Evolutionary conservation across 23 tunicate genomes (phyloP).

Genomic region (Styela clava): DNA sequence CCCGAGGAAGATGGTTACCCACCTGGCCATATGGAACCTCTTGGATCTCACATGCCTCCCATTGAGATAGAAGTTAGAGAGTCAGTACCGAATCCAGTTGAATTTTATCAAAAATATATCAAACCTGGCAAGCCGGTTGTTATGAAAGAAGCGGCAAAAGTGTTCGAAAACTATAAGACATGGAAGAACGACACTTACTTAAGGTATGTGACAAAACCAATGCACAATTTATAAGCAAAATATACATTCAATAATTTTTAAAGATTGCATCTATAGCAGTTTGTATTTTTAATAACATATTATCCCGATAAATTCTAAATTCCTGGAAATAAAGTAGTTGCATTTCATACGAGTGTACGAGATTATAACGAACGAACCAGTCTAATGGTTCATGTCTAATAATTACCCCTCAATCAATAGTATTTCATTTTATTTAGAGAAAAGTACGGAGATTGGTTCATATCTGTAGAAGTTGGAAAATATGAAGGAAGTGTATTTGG

Average conservation of each 20-base stretch:
- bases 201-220: neutral
- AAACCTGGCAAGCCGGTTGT: neutral
- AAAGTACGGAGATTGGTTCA: slow-evolving; percentile 32
- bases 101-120: neutral
- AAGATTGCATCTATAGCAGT: too few relatives aligned
- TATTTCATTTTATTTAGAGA: too few relatives aligned
- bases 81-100: neutral
- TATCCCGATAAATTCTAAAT: too few relatives aligned
- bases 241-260: too few relatives aligned
- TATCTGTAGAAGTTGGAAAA: slow-evolving; percentile 28
- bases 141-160: neutral
- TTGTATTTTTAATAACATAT: too few relatives aligned
- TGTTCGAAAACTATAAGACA: neutral
- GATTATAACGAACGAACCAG: too few relatives aligned
- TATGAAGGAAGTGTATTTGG: slow-evolving; percentile 15
- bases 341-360: too few relatives aligned
- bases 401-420: too few relatives aligned
- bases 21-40: slow-evolving; percentile 3
- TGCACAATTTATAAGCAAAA: too few relatives aligned
- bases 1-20: too few relatives aligned
- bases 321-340: too few relatives aligned
- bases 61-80: neutral
- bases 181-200: neutral
- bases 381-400: too few relatives aligned
- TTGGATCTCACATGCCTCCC: slow-evolving; percentile 6